A percentile compares a stretch with the other conserved stretches of the same genome.
Conservation (phyloP, 1,140 invertebrate genomes). For the Sitobion miscanthi region DNA sequence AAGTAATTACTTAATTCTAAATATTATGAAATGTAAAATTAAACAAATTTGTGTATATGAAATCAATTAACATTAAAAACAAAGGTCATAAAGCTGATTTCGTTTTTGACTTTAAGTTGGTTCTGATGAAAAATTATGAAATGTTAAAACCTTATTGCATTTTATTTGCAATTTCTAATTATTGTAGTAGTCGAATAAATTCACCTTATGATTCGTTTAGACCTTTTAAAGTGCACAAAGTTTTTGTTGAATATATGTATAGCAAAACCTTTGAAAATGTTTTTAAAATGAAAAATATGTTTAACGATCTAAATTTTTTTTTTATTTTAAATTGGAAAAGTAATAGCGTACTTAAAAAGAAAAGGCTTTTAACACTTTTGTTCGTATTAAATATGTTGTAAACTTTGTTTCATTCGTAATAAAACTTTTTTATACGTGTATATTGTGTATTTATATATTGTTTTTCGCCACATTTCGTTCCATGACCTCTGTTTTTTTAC, state of each 20-base stretch:
- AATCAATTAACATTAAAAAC: background rate
- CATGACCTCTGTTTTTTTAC: background rate
- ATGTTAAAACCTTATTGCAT: background rate
- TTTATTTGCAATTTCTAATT: background rate
- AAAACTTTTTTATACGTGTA: background rate
- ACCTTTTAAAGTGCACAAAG: background rate
- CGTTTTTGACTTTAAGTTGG: background rate
- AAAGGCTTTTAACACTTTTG: slow-evolving; percentile 37
- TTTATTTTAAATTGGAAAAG: slow-evolving; percentile 1
- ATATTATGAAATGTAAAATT: background rate
- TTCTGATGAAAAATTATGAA: background rate
- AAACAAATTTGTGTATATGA: background rate
- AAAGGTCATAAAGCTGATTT: background rate
- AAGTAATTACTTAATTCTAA: background rate
- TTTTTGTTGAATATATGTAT: background rate
- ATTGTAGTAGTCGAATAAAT: background rate
- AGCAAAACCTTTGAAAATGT: slow-evolving; percentile 2
- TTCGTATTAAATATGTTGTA: slow-evolving; percentile 31
- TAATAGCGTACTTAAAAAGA: slow-evolving; percentile 24
- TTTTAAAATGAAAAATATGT: slow-evolving; percentile 33
- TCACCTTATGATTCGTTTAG: background rate
- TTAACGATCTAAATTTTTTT: slow-evolving; percentile 8
- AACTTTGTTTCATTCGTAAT: slow-evolving; percentile 24
- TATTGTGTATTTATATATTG: background rate
- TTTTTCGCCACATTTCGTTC: background rate